Base-by-base conservation (phyloP, 2,888 invertebrate genomes). In the Bhutanitis thaidina region DNA sequence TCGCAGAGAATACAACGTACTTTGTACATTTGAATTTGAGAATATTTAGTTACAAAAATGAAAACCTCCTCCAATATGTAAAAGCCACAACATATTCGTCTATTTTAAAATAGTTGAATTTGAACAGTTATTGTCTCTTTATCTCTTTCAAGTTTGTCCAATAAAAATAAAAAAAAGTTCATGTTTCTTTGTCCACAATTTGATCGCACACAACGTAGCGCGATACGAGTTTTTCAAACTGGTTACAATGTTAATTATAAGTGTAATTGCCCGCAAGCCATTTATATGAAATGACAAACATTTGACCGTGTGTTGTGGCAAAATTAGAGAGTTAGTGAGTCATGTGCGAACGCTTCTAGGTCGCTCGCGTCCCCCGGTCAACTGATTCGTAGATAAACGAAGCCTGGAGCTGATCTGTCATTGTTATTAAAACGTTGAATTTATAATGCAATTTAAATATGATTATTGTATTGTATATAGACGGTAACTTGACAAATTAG, bases 341-440 rank as follows among this genome's bases (percentile, higher is more conserved):
- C 46, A 51, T 36, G 32, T 45, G 34, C 34, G 29, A 8, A 30
- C n/a, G 30, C 55, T 56, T 58, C 59, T 64, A 60, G 62, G 62
- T 62, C 65, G 56, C 65, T 71, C 71, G 72, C 74, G 72, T 64
- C 64, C 71, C 69, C 73, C 65, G 72, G 71, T 74, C 70, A 62
- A 57, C 53, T 43, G 55, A 61, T 61, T 39, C 15, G 44, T 39
- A 43, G 44, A 68, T 64, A 64, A 65, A 67, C 70, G 67, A 67
- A 65, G 71, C 65, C 62, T 57, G 63, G 54, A 61, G 65, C 68
- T 72, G 70, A 73, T 75, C 73, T 74, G 64, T 61, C 64, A 67
- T 73, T 64, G 57, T 61, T 66, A 69, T 70, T 65, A 64, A 65
- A 66, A 61, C 60, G 56, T 58, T 68, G 69, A 69, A 67, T 69